Evolutionary conservation across 2,888 invertebrate genomes (phyloP), one percentile per base, ranked within the genome.

Genomic region (Apamea crenata): DNA sequence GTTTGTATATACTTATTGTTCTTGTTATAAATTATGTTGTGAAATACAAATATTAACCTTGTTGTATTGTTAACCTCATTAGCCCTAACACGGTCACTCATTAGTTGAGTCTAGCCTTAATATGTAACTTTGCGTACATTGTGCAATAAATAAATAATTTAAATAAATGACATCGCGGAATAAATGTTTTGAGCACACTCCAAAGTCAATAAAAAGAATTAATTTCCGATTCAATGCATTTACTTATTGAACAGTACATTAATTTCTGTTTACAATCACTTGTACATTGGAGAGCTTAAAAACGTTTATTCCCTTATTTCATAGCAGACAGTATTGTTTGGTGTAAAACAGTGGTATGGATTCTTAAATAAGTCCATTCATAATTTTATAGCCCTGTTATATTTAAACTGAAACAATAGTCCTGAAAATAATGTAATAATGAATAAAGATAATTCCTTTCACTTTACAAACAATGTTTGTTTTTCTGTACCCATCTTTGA

Each of bases 281-380:
- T 53, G 53, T 2, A 44, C 7, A 1, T 16, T 66, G 50, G 1
- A 44, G 18, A 82, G 61, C 7, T 61, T 68, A 44, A 80, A 78
- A 56, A 83, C 47, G 44, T 68, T 83, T 61, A 80, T 80, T 82
- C 68, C 80, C 80, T 68, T 76, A 61, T 63, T 76, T 68, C 44
- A 68, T 29, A 68, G 5, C 68, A 14, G 29, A 32, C 77, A 36
- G 44, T 61, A 63, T 83, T 76, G 76, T 76, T 68, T 25, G 36
- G 5, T 56, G 14, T 25, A 56, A 80, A 76, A 53, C 76, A n/a
- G 21, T 53, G n/a, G 18, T 12, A 44, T 67, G 14, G 67, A 61
- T 75, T 32, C 2, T 40, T 50, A 10, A 21, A 63, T n/a, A n/a
- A 40, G 40, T 25, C 14, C 61, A 75, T 68, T 80, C 44, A 67